These are phyloP conservation scores for Phengaris arion DNA, from an alignment of 2,888 invertebrate genomes.

Conservation along the genomic window DNA sequence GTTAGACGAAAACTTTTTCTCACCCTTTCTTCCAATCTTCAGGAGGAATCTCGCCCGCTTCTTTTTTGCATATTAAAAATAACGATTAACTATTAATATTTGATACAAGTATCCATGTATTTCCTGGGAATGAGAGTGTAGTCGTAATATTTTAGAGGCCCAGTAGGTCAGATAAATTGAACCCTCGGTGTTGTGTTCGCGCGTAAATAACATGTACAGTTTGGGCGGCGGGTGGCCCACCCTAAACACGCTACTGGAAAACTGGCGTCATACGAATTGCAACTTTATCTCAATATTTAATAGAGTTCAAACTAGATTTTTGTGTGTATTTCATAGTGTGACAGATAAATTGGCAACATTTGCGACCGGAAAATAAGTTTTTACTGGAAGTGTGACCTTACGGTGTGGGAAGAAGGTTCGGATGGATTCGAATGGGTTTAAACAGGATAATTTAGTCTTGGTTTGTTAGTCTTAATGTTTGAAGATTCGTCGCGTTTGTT, in stretches of 20 bases:
- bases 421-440: constrained; percentile 42
- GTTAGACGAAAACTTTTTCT: background rate
- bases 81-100: background rate
- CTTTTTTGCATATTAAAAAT: background rate
- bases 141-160: constrained; percentile 71
- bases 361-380: constrained; percentile 53
- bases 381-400: constrained; percentile 52
- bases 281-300: constrained; percentile 42
- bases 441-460: constrained; percentile 65
- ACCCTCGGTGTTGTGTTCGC: constrained; percentile 77
- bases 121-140: constrained; percentile 6
- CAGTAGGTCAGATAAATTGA: constrained; percentile 80
- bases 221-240: constrained; percentile 57
- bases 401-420: constrained; percentile 44
- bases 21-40: background rate
- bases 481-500: constrained; percentile 35
- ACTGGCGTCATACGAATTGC: constrained; percentile 37
- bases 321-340: constrained; percentile 41
- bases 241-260: constrained; percentile 38
- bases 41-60: background rate
- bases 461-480: constrained; percentile 69
- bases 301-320: constrained; percentile 41
- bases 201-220: constrained; percentile 79
- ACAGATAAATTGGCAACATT: constrained; percentile 58
- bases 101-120: background rate